These are phyloP conservation scores for Phortica okadai DNA, from an alignment of 2,888 invertebrate species.

Conservation along the genomic window DNA sequence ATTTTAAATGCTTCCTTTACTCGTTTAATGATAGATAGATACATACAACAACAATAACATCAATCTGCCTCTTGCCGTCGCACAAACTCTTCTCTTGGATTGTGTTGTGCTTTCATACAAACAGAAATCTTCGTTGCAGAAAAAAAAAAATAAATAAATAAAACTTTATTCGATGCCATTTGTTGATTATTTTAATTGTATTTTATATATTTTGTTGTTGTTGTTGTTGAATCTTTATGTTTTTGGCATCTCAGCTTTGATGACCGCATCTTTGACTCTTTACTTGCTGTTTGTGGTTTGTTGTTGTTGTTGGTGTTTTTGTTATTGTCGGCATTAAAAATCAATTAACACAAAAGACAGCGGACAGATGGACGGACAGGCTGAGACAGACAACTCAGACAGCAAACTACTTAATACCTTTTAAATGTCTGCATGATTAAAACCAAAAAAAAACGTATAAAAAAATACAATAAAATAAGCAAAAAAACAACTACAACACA, in stretches of 20 bases:
- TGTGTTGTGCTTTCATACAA: background rate
- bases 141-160: background rate
- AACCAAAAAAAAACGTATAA: background rate
- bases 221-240: background rate
- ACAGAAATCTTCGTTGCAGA: slow-evolving; percentile 1
- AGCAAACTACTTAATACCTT: slow-evolving; percentile 14
- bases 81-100: background rate
- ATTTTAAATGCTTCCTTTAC: slow-evolving; percentile 29
- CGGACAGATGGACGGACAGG: background rate
- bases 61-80: background rate
- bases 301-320: slow-evolving; percentile 15
- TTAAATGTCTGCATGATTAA: background rate
- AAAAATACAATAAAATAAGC: background rate
- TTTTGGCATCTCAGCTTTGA: background rate
- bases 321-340: slow-evolving; percentile 23
- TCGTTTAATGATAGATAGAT: slow-evolving; percentile 19
- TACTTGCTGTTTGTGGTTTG: background rate
- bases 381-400: background rate
- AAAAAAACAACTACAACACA: background rate
- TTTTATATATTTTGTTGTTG: background rate
- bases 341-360: slow-evolving; percentile 5
- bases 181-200: slow-evolving; percentile 10
- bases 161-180: slow-evolving; percentile 17
- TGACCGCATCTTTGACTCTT: slow-evolving; percentile 6
- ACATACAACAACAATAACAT: background rate